phyloP scores from a whole-genome alignment of 2,113 vertebrate species.

The Choloepus hoffmanni region DNA sequence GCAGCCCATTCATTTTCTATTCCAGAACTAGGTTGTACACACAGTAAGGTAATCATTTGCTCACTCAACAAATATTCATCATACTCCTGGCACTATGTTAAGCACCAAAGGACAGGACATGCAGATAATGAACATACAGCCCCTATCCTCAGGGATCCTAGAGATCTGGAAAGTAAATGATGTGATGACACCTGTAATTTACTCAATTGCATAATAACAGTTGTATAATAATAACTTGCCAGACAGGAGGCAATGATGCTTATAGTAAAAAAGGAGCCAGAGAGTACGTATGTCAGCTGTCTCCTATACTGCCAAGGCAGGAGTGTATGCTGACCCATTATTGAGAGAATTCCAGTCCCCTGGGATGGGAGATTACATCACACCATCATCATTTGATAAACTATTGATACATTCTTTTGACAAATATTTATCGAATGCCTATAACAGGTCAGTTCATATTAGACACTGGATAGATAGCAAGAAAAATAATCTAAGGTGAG shows the following conservation, averaged over 20 bases:
- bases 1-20: slow-evolving; percentile 14
- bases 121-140: neutral
- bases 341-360: slow-evolving; percentile 6
- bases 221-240: slow-evolving; percentile 36
- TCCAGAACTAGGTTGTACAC: neutral
- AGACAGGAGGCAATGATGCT: neutral
- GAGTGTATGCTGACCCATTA: neutral
- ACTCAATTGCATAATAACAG: slow-evolving; percentile 53
- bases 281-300: neutral
- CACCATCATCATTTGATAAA: neutral
- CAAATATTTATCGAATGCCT: neutral
- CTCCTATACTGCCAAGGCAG: neutral
- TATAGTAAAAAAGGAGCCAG: neutral
- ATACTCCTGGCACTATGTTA: slow-evolving; percentile 3
- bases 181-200: slow-evolving; percentile 43
- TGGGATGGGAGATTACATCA: neutral
- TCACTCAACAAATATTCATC: slow-evolving; percentile 63
- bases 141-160: neutral
- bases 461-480: neutral
- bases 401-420: neutral
- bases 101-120: neutral
- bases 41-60: slow-evolving; percentile 48
- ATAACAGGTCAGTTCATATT: neutral
- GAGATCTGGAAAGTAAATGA: slow-evolving; percentile 46
- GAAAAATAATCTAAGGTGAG: neutral